Base-by-base conservation (phyloP, 1,140 invertebrate genomes). In the Myzus persicae region DNA sequence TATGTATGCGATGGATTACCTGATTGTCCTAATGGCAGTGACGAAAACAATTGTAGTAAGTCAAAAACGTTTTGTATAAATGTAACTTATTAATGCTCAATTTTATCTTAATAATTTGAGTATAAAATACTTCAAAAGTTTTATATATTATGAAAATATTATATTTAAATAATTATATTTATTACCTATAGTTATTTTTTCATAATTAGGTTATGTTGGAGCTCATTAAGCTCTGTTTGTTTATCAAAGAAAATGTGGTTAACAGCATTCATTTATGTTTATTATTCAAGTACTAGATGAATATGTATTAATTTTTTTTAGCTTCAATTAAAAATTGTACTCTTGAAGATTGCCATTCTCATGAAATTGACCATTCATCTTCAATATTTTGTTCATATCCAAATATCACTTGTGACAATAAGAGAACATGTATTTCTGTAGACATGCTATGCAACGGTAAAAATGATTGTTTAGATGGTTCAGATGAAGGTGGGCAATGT, bases 401-500 rank as follows among this genome's bases (percentile, higher is more conserved):
- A 1, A 96, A 96, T 94, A 95, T 96, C 48, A 93, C 95, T 36
- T 98, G 97, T 95, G 96, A 97, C 94, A 97, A 97, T 94, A 95
- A 95, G 89, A 96, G 96, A 42, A 95, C 96, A 90, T 98, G 98
- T 95, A 96, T 98, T 81, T 95, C 96, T 42, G 96, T 96, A 8
- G 95, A 95, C 59, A 95, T 96, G 94, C 95, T 97, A 7, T 98
- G 98, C 95, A 97, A 98, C 95, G 96, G 95, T 0, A 95, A 94
- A 26, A 94, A 95, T 36, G 97, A 98, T 95, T 98, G 98, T 95
- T 94, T 95, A 26, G 97, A 98, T 95, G 96, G 96, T 51, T 96
- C 96, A 2, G 98, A 99, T 95, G 98, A 99, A 95, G 97, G 97
- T 0, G 95, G 96, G 90, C 95, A 96, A 48, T 98, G 98, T 95